Percentiles rank a stretch among this genome's conserved stretches.
These are phyloP conservation scores for Clamator glandarius DNA, from an alignment of 2,797 vertebrate species.

Conservation along the genomic window DNA sequence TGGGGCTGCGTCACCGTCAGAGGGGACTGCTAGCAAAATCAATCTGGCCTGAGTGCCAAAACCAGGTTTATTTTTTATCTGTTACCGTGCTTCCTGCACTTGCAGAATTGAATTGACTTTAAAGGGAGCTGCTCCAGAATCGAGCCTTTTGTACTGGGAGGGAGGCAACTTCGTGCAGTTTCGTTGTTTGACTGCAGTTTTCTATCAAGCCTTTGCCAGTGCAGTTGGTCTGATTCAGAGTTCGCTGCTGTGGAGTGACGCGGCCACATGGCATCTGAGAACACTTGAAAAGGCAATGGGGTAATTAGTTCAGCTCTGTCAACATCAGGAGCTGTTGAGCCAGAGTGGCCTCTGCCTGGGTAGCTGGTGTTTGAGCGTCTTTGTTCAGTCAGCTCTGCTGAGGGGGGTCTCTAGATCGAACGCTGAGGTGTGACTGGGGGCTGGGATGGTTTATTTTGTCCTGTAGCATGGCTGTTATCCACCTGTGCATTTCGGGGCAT, in stretches of 20 bases:
- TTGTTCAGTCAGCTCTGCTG: not conserved
- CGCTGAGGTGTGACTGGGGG: not conserved
- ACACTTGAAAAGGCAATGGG: not conserved
- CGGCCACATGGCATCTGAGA: too few relatives aligned
- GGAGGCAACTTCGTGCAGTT: not conserved
- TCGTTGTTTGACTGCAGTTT: not conserved
- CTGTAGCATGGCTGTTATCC: not conserved
- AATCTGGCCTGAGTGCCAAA: not conserved
- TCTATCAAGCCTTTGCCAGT: not conserved
- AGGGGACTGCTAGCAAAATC: not conserved
- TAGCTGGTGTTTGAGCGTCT: not conserved
- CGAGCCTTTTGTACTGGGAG: not conserved
- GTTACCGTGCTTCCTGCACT: not conserved
- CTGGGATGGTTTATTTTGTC: not conserved
- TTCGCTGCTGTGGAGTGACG: not conserved
- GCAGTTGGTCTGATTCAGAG: constrained; percentile 16
- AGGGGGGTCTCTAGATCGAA: not conserved
- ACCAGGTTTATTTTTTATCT: constrained; percentile 27
- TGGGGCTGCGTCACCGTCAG: not conserved
- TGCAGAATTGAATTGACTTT: not conserved
- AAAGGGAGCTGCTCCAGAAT: not conserved
- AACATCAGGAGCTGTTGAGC: not conserved
- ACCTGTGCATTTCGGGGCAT: not conserved
- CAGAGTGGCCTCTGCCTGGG: not conserved
- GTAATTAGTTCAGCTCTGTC: constrained; percentile 46